Evolutionary conservation across 2,888 invertebrate genomes (phyloP).

Genomic region (Dryadula phaetusa): DNA sequence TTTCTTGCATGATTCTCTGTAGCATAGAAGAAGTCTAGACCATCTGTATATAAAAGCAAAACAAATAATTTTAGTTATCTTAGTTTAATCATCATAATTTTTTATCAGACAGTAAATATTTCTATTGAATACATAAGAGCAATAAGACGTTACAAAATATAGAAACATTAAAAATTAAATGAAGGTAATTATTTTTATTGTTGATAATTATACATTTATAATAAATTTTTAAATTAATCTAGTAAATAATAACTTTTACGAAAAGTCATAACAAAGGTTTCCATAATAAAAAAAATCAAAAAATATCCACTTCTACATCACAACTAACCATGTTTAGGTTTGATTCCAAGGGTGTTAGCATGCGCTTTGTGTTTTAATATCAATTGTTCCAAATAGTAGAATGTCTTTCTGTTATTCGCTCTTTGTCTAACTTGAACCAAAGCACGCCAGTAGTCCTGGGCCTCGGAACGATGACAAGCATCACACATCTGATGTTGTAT

Average conservation of each 20-base stretch:
- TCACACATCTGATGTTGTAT: slow-evolving; percentile 98
- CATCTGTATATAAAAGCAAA: slow-evolving; percentile 85
- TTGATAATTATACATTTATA: too few species aligned
- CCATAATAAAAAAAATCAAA: background rate
- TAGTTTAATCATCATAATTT: too few species aligned
- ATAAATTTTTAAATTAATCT: too few species aligned
- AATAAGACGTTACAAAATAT: too few species aligned
- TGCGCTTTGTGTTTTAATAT: slow-evolving; percentile 98
- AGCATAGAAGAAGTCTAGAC: slow-evolving; percentile 97
- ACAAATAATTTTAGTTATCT: slow-evolving; percentile 1
- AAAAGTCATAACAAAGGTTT: background rate
- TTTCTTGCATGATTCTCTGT: slow-evolving; percentile 96
- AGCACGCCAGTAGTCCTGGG: slow-evolving; percentile 99
- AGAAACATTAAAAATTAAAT: too few species aligned
- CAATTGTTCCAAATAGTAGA: slow-evolving; percentile 98
- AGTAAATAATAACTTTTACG: too few species aligned
- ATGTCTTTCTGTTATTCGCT: slow-evolving; percentile 97
- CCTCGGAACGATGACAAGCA: slow-evolving; percentile 98
- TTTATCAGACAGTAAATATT: too few species aligned
- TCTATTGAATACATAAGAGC: too few species aligned
- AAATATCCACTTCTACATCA: background rate
- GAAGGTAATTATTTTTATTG: too few species aligned
- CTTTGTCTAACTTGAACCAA: slow-evolving; percentile 94
- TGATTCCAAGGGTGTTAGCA: slow-evolving; percentile 94
- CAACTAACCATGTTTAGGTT: slow-evolving; percentile 89